These are phyloP conservation scores for Pristionchus entomophagus DNA, from an alignment of 2,888 invertebrate species.

Conservation along the genomic window DNA sequence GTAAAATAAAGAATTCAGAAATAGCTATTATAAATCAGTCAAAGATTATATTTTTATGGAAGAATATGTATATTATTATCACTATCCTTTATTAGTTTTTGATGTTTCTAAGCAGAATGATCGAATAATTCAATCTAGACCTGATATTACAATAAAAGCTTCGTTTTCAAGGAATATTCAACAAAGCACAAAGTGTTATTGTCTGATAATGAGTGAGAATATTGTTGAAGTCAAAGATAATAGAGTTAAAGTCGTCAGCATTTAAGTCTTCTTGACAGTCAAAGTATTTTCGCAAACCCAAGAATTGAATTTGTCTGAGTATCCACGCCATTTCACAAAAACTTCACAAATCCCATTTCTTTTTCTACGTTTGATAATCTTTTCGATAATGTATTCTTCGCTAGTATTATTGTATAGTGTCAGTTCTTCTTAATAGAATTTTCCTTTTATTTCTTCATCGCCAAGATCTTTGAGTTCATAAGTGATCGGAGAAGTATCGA, in stretches of 20 bases:
- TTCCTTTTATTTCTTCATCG: slow-evolving; percentile 56
- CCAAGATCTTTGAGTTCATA: slow-evolving; percentile 51
- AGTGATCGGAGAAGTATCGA: not conserved
- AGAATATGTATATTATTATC: slow-evolving; percentile 60
- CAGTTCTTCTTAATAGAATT: slow-evolving; percentile 58
- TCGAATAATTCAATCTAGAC: too few species aligned
- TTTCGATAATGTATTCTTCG: slow-evolving; percentile 11
- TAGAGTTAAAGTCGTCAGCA: too few species aligned
- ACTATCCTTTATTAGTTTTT: slow-evolving; percentile 51
- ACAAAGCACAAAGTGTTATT: too few species aligned
- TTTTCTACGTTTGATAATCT: not conserved
- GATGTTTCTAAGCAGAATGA: too few species aligned
- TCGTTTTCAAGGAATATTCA: too few species aligned
- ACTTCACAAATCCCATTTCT: slow-evolving; percentile 32
- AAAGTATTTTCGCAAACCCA: slow-evolving; percentile 52
- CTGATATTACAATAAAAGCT: too few species aligned
- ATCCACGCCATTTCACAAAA: slow-evolving; percentile 58
- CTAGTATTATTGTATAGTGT: slow-evolving; percentile 15
- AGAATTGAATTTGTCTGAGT: slow-evolving; percentile 54
- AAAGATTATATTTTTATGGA: slow-evolving; percentile 51
- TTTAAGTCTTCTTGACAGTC: too few species aligned
- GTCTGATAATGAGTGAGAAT: too few species aligned
- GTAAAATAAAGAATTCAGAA: slow-evolving; percentile 30
- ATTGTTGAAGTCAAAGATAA: too few species aligned
- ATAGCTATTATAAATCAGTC: not conserved